Evolutionary conservation across 2,113 vertebrate species (phyloP), one percentile per base, ranked within the genome.

Genomic region (Centrocercus urophasianus): DNA sequence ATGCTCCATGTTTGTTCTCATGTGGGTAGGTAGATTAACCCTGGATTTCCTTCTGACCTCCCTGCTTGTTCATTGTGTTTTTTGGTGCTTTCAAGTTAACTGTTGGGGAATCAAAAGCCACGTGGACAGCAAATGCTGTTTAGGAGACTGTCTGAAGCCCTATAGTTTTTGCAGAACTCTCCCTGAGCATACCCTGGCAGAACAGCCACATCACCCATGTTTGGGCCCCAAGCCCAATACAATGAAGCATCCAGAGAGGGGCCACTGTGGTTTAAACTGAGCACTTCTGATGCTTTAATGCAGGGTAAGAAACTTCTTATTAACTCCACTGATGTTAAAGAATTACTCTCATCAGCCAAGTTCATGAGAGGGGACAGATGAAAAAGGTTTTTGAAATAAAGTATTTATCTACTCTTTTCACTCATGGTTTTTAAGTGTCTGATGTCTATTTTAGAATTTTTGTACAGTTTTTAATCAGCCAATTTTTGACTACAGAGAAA

Each of bases 181-280:
- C 74, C 42, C 56, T 25, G 12, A 61, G 42, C 0, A 0, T 1
- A 1, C 34, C 14, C 25, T 0, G 0, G 20, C 52, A 20, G 0
- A 3, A 38, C 60, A 59, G 61, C 1, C 6, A 5, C 4, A 4
- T 34, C 40, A 34, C 14, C 32, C 38, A 4, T 0, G 1, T 50
- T 54, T 1, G 0, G 32, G 21, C 28, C 34, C 40, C 18, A 25
- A 71, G 47, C 32, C 61, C 42, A 43, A 8, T 25, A 27, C 6
- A 12, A 17, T 3, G 4, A 70, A 74, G 13, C 1, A 45, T 76
- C n/a, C 10, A 17, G 24, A 42, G 45, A 42, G n/a, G 27, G 18
- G 54, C 27, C 32, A 30, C 9, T 0, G 0, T 11, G 34, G 48
- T 22, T 59, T 32, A 45, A 80, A 66, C 1, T 6, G 25, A 64